Conservation (phyloP, 2,888 invertebrate species). For the Meganola albula region DNA sequence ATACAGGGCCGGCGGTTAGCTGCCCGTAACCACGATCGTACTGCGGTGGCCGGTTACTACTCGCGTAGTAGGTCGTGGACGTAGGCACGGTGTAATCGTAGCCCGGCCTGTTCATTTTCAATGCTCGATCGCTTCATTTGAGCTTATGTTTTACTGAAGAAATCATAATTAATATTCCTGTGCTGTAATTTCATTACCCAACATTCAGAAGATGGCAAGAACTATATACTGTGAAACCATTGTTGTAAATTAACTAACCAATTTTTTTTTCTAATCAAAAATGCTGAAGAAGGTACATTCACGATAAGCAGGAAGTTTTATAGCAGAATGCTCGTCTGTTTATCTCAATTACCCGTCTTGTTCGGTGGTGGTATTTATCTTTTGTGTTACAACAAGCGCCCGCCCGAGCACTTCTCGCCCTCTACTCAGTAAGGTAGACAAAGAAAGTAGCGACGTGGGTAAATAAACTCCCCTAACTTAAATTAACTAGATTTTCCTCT, state of each 20-base stretch:
- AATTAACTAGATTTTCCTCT: slow-evolving; percentile 56
- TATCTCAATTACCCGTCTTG: slow-evolving; percentile 69
- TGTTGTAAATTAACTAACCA: too few species aligned
- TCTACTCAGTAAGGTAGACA: slow-evolving; percentile 50
- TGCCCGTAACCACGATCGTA: slow-evolving; percentile 69
- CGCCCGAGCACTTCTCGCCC: slow-evolving; percentile 25
- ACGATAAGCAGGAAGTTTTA: too few species aligned
- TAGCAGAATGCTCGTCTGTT: slow-evolving; percentile 62
- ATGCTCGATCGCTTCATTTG: slow-evolving; percentile 68
- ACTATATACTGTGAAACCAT: too few species aligned
- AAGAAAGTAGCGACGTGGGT: slow-evolving; percentile 59
- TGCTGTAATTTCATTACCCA: slow-evolving; percentile 32
- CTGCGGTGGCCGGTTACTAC: slow-evolving; percentile 64
- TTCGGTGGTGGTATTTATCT: slow-evolving; percentile 65
- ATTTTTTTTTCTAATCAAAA: too few species aligned
- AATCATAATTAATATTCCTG: slow-evolving; percentile 41
- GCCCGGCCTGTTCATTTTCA: slow-evolving; percentile 76
- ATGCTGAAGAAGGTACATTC: too few species aligned
- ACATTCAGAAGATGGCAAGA: slow-evolving; percentile 18
- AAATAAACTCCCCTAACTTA: slow-evolving; percentile 57
- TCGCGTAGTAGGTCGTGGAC: slow-evolving; percentile 66
- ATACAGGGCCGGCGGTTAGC: slow-evolving; percentile 57
- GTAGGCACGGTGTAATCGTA: slow-evolving; percentile 73
- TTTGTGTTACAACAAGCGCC: slow-evolving; percentile 58
- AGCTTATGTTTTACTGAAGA: slow-evolving; percentile 50